These are phyloP conservation scores for Cephus cinctus DNA, from an alignment of 1,140 invertebrate genomes.

Conservation along the genomic window DNA sequence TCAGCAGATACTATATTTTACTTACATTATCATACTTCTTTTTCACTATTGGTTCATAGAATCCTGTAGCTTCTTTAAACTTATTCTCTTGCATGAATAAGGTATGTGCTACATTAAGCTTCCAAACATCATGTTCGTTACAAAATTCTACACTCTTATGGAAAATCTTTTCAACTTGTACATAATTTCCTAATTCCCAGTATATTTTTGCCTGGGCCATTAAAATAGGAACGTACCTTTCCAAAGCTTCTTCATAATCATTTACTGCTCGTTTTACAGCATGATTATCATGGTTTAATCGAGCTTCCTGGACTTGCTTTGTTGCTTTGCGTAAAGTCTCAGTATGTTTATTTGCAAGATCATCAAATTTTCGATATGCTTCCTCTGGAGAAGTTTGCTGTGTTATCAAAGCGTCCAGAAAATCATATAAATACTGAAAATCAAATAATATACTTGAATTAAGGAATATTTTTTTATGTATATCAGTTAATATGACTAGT, in stretches of 20 bases:
- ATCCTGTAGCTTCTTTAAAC: conserved; percentile 96
- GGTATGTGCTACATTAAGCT: conserved; percentile 97
- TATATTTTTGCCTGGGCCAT: conserved; percentile 99
- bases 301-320: conserved; percentile 89
- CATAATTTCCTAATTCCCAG: conserved; percentile 96
- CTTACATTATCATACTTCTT: conserved; percentile 91
- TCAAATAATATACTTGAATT: conserved; percentile 9
- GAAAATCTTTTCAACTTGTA: conserved; percentile 92
- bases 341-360: conserved; percentile 87
- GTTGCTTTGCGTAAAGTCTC: conserved; percentile 89
- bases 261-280: conserved; percentile 85
- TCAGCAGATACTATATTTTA: conserved; percentile 9
- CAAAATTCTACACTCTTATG: conserved; percentile 97
- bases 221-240: conserved; percentile 88
- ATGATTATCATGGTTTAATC: conserved; percentile 84
- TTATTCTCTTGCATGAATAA: conserved; percentile 99
- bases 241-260: conserved; percentile 91
- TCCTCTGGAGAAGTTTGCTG: conserved; percentile 97
- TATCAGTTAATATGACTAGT: too few species aligned
- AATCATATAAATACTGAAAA: conserved; percentile 83
- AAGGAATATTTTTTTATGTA: conserved; percentile 8
- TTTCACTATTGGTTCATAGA: conserved; percentile 98
- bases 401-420: conserved; percentile 93
- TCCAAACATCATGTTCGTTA: conserved; percentile 95
- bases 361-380: conserved; percentile 96